phyloP scores from a whole-genome alignment of 2,797 vertebrate species.

The Pangasius larnaudii region DNA sequence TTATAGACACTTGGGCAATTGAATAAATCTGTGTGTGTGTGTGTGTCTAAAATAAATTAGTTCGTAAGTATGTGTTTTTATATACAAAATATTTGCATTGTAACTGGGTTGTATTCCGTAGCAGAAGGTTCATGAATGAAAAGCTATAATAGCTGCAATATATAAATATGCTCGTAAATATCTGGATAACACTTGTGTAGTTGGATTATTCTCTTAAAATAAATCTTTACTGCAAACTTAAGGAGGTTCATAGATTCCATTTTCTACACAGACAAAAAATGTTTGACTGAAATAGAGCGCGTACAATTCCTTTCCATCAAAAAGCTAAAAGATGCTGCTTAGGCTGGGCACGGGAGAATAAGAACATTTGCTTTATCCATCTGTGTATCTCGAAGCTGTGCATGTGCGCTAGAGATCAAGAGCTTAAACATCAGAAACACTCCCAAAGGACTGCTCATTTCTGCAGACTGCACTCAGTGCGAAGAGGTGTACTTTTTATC shows the following conservation, averaged over 20 bases:
- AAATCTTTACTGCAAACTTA: neutral
- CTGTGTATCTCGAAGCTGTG: slow-evolving; percentile 14
- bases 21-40: neutral
- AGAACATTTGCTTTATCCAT: slow-evolving; percentile 26
- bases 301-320: neutral
- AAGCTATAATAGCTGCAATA: neutral
- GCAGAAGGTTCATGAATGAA: neutral
- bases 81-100: neutral
- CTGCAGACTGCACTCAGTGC: neutral
- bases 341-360: neutral
- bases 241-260: neutral
- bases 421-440: slow-evolving; percentile 8
- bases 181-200: neutral
- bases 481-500: neutral
- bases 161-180: neutral
- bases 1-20: no score
- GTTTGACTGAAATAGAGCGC: neutral
- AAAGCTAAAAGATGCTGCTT: slow-evolving; percentile 7
- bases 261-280: neutral
- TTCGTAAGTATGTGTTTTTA: neutral
- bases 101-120: neutral
- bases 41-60: neutral
- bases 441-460: neutral
- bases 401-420: slow-evolving; percentile 16
- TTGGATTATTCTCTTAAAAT: neutral